Base-by-base conservation (phyloP, 2,888 invertebrate species). In the Hydrotaea diabolus region DNA sequence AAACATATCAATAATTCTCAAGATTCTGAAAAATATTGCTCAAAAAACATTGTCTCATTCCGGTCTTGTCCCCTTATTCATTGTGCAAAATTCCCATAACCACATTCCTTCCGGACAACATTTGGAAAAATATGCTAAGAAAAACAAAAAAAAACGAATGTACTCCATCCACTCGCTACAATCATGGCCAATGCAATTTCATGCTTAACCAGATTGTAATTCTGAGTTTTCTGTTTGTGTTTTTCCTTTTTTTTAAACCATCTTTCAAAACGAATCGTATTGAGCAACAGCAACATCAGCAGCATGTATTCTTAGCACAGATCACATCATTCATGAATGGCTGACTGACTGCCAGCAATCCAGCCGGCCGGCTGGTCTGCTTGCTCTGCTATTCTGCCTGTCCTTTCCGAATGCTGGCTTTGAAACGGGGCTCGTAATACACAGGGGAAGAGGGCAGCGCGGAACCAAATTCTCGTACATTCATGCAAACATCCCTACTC, bases 261-360 rank as follows among this genome's bases (percentile, higher is more conserved):
- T 21, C 55, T 55, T 55, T 21, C 19, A 55, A 21, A 55, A 21
- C 2, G 21, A 21, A 55, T 21, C 55, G 19, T 53, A 17, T 53
- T 53, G 13, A 17, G 53, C 53, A 53, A 39, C 13, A 36, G n/a
- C n/a, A 53, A 62, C 59, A 74, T 39, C 71, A 69, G 77, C 66
- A 23, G 59, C 43, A 53, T 77, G 80, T 69, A 80, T 73, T 31
- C 31, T 77, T 74, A 69, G 46, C 59, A 15, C 26, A 78, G 26
- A 53, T 71, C 59, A 39, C 77, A 80, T 83, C 83, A 69, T 80
- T 83, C 77, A 83, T 80, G 77, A 77, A 55, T 55, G 55, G 2
- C 55, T 55, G 55, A 55, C 21, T 55, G 19, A 21, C 17, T 55
- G 21, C n/a, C n/a, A n/a, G n/a, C n/a, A n/a, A n/a, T n/a, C n/a